A percentile compares a stretch with the other conserved stretches of the same genome.
phyloP scores from a whole-genome alignment of 2,797 vertebrate genomes.

The Pogoniulus pusillus region DNA sequence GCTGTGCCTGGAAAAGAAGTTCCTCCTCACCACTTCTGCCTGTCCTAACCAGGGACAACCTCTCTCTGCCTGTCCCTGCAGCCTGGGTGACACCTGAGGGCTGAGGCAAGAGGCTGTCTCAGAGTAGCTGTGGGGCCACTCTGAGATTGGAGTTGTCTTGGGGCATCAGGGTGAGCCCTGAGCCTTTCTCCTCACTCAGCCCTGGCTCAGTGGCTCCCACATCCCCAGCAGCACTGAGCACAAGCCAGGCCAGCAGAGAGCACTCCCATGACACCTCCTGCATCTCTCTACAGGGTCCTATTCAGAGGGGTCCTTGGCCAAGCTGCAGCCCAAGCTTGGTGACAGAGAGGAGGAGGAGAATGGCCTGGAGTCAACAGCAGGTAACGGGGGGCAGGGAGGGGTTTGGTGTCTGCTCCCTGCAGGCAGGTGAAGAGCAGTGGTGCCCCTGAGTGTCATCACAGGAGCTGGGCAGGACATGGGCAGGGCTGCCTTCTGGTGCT shows the following conservation, averaged over 20 bases:
- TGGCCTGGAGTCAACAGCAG: not conserved
- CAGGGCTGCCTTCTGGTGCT: not conserved
- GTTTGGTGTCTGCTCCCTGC: not conserved
- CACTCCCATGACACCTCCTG: too few species aligned
- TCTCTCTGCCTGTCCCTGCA: not conserved
- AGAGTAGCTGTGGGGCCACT: not conserved
- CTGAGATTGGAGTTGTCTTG: not conserved
- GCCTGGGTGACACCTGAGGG: not conserved
- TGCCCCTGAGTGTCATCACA: not conserved
- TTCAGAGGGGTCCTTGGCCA: not conserved
- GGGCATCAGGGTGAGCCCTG: not conserved
- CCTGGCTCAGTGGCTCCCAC: not conserved
- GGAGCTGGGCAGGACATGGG: not conserved
- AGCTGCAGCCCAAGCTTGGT: not conserved
- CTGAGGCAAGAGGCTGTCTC: not conserved
- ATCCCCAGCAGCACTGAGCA: not conserved
- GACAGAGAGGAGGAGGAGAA: not conserved
- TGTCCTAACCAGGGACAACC: not conserved
- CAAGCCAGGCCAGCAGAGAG: too few species aligned
- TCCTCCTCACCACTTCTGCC: not conserved
- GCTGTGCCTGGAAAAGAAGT: not conserved
- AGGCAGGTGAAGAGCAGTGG: not conserved
- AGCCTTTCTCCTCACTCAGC: not conserved
- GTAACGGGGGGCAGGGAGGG: not conserved
- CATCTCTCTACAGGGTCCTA: too few species aligned